Conservation (phyloP, 1,140 invertebrate species). For the Meloidogyne floridensis region DNA sequence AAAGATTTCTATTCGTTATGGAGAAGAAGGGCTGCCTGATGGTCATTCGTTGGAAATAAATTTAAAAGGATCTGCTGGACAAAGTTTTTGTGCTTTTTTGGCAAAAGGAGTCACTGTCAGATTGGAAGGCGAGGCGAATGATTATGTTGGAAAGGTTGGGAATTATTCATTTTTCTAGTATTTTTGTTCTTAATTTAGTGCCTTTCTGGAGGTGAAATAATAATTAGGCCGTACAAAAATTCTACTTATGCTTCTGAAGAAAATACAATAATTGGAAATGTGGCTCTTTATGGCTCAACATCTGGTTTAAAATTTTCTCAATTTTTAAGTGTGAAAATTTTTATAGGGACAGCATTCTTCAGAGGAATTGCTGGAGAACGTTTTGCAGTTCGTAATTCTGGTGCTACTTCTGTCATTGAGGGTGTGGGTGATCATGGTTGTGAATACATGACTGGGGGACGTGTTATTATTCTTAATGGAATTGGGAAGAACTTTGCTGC, state of each 20-base stretch:
- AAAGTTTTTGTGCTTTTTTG: constrained; percentile 98
- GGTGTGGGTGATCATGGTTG: constrained; percentile 98
- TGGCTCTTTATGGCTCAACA: constrained; percentile 95
- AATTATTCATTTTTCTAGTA: constrained; percentile 21
- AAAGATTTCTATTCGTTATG: constrained; percentile 75
- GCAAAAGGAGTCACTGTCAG: constrained; percentile 84
- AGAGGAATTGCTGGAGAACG: constrained; percentile 93
- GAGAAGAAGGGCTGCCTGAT: constrained; percentile 82
- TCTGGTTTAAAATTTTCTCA: constrained; percentile 68
- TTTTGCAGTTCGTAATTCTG: constrained; percentile 96
- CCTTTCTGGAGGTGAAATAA: constrained; percentile 88
- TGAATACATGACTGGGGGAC: constrained; percentile 94
- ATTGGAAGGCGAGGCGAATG: constrained; percentile 95
- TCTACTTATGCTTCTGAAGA: constrained; percentile 82
- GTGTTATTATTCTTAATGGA: constrained; percentile 84
- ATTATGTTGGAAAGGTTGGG: constrained; percentile 86
- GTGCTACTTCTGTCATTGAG: constrained; percentile 84
- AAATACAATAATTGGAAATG: constrained; percentile 97
- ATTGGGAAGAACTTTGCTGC: constrained; percentile 97
- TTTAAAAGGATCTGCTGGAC: constrained; percentile 90
- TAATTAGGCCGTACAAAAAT: constrained; percentile 87
- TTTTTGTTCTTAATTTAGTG: constrained; percentile 71
- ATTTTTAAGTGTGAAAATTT: background rate
- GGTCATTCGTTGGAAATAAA: constrained; percentile 81
- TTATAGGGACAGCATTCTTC: constrained; percentile 81